These are phyloP conservation scores for Amblyopsis rosae DNA, from an alignment of 2,113 vertebrate species.

Conservation along the genomic window DNA sequence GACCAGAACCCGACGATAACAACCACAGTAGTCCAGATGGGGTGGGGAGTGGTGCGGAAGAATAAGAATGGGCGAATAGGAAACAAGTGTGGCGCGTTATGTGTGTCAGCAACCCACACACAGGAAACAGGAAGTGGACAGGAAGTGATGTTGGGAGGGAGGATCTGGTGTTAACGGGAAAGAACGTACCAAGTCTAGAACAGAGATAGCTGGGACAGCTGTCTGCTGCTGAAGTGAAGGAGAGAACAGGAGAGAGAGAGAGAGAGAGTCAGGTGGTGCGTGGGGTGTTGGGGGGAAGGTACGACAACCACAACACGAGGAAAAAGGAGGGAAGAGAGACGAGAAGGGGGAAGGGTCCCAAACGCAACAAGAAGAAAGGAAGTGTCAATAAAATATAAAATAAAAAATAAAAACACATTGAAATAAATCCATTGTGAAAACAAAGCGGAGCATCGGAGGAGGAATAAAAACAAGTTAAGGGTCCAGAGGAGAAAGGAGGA, in stretches of 20 bases:
- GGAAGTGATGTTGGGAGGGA: conserved; percentile 75
- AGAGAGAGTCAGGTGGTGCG: conserved; percentile 11
- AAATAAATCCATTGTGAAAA: conserved; percentile 70
- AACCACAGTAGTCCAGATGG: conserved; percentile 57
- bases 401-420: conserved; percentile 4
- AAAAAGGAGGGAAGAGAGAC: neutral
- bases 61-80: conserved; percentile 60
- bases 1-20: conserved; percentile 19
- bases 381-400: conserved; percentile 53
- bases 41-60: conserved; percentile 27
- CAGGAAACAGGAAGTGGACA: conserved; percentile 76
- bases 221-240: conserved; percentile 92
- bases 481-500: too few species aligned
- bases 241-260: conserved; percentile 47
- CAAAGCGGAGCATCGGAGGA: conserved; percentile 9
- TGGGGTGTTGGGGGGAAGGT: conserved; percentile 12
- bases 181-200: conserved; percentile 99
- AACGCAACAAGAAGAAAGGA: neutral
- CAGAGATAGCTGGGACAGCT: conserved; percentile 99
- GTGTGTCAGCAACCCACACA: conserved; percentile 60
- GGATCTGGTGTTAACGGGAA: conserved; percentile 71
- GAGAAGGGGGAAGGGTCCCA: neutral
- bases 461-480: neutral
- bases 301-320: neutral
- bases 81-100: conserved; percentile 45